A percentile compares a stretch with the other conserved stretches of the same genome.
Evolutionary conservation across 2,797 vertebrate species (phyloP).

Genomic region (Rhinophrynus dorsalis): DNA sequence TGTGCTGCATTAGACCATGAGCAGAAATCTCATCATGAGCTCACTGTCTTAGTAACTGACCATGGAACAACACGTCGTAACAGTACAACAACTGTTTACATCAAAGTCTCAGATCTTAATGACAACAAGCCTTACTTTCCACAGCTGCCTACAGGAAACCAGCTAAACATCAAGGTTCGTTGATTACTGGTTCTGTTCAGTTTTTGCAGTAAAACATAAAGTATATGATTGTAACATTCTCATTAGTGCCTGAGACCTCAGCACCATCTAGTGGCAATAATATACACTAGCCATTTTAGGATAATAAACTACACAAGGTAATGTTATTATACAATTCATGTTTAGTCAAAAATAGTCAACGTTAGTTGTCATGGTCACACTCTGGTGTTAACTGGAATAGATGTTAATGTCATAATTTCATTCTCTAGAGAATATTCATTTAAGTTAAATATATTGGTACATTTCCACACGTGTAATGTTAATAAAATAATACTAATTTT

Average conservation of each 20-base stretch:
- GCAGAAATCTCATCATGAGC: slow-evolving; percentile 72
- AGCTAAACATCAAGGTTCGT: slow-evolving; percentile 75
- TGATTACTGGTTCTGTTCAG: too few species aligned
- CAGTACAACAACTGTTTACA: slow-evolving; percentile 68
- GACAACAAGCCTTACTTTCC: slow-evolving; percentile 84
- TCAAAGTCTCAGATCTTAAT: slow-evolving; percentile 81
- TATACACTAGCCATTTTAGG: not conserved
- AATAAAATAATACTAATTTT: too few species aligned
- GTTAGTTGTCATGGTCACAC: too few species aligned
- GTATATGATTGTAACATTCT: not conserved
- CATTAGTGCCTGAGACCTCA: slow-evolving; percentile 43
- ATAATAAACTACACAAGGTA: too few species aligned
- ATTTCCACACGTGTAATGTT: too few species aligned
- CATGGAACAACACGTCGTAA: slow-evolving; percentile 79
- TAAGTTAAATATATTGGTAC: too few species aligned
- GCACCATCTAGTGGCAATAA: slow-evolving; percentile 64
- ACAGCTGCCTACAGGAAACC: slow-evolving; percentile 67
- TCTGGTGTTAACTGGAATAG: too few species aligned
- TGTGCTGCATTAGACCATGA: slow-evolving; percentile 85
- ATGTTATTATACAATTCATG: too few species aligned
- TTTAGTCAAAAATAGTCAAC: too few species aligned
- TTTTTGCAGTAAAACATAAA: not conserved
- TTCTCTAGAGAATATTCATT: too few species aligned
- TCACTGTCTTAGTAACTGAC: slow-evolving; percentile 82
- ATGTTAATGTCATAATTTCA: too few species aligned